Evolutionary conservation across 2,113 vertebrate genomes (phyloP), one percentile per base, ranked within the genome.

Genomic region (Dromaius novaehollandiae): DNA sequence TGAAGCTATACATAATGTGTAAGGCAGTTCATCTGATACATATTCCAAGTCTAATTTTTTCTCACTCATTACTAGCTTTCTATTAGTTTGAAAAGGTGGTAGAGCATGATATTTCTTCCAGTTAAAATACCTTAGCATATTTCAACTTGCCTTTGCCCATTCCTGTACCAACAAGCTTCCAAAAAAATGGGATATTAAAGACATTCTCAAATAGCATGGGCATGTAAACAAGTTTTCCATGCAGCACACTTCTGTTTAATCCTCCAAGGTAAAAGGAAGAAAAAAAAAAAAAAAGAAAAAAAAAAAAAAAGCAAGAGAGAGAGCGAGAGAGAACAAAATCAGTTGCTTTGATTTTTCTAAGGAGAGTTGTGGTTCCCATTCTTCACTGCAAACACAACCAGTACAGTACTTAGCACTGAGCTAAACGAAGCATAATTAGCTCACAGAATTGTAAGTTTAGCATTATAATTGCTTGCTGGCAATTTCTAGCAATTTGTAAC

Each of bases 401-500:
- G 22, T 16, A 46, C 2, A 2, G 12, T n/a, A 55, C 7, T 88
- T 66, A 20, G 1, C 44, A 77, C 15, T 0, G 0, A 77, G 36
- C 44, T 86, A 32, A 81, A 77, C 13, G 46, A 42, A 82, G 46
- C 22, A 17, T 11, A 9, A 34, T 82, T 60, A 20, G 14, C 60
- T 88, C 71, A 86, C 75, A 61, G 75, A 48, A 19, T 6, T 79
- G 13, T 56, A 63, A 86, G 46, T 83, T 84, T 46, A 86, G 73
- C 6, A 1, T 81, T 78, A 81, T 88, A 92, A 81, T 14, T 50
- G 22, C 69, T 95, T 26, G 46, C 77, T 78, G 75, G 71, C 38
- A 69, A 82, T 94, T 91, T 89, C 88, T 69, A 86, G 64, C 68
- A 74, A 78, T 90, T 78, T 83, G 44, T 77, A 90, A 56, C 60